A percentile compares a stretch with the other conserved stretches of the same genome.
Conservation (phyloP, 2,113 vertebrate genomes). For the Lucifuga dentata region DNA sequence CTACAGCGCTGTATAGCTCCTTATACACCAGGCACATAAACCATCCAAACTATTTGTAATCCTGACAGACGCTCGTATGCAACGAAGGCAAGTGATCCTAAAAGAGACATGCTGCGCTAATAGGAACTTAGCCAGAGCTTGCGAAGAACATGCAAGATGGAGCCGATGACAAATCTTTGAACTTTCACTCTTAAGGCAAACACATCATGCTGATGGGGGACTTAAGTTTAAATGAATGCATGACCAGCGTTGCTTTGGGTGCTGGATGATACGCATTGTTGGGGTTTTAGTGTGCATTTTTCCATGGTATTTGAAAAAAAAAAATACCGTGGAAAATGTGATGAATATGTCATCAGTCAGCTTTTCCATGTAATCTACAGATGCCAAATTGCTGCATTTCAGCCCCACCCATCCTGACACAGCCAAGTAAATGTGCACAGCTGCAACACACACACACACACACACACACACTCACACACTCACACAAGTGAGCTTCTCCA, state of each 20-base stretch:
- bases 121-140: background rate
- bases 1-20: slow-evolving; percentile 4
- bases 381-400: slow-evolving; percentile 45
- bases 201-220: background rate
- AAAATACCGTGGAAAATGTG: slow-evolving; percentile 63
- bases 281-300: slow-evolving; percentile 16
- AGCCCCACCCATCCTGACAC: slow-evolving; percentile 47
- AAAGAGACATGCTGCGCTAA: slow-evolving; percentile 6
- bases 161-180: slow-evolving; percentile 56
- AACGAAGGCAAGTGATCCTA: slow-evolving; percentile 33
- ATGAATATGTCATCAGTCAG: slow-evolving; percentile 63
- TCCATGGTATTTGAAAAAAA: slow-evolving; percentile 8
- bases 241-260: background rate
- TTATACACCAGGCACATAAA: slow-evolving; percentile 25
- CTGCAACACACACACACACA: slow-evolving; percentile 26
- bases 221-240: slow-evolving; percentile 15
- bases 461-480: slow-evolving; percentile 27
- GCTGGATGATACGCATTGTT: slow-evolving; percentile 21
- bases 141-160: slow-evolving; percentile 16
- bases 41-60: slow-evolving; percentile 39
- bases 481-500: background rate
- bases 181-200: slow-evolving; percentile 55
- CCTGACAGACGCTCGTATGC: slow-evolving; percentile 48
- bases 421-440: slow-evolving; percentile 36
- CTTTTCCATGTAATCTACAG: slow-evolving; percentile 61